phyloP scores from a whole-genome alignment of 2,888 invertebrate genomes.

The Nasonia oneida region DNA sequence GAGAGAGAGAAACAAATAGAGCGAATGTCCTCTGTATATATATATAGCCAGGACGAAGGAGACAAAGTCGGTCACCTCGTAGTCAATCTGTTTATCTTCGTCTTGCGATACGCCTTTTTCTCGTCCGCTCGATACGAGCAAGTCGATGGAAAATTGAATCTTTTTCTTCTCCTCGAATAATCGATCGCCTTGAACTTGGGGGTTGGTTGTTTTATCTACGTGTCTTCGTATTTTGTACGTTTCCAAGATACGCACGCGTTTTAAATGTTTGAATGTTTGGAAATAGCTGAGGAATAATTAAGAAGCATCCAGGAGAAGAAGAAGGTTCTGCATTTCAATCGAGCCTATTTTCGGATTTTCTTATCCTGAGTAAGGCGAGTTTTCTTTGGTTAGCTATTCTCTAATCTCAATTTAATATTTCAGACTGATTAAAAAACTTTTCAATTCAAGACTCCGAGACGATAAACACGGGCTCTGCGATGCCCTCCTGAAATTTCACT shows the following conservation, averaged over 20 bases:
- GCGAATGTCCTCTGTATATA: constrained; percentile 2
- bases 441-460: neutral
- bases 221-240: neutral
- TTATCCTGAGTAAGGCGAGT: neutral
- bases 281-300: neutral
- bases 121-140: neutral
- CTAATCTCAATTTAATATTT: neutral
- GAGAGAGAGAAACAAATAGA: constrained; percentile 32
- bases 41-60: neutral
- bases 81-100: constrained; percentile 20
- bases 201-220: neutral
- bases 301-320: neutral
- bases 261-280: neutral
- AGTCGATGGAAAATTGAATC: constrained; percentile 19
- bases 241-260: neutral
- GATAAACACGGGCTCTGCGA: neutral
- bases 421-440: neutral
- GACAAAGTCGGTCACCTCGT: neutral
- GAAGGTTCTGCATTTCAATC: neutral
- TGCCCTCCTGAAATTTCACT: neutral
- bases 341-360: neutral
- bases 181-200: neutral
- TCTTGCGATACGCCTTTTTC: neutral
- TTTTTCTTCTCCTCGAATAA: neutral
- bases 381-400: neutral